Evolutionary conservation across 2,888 invertebrate species (phyloP), one percentile per base, ranked within the genome.

Genomic region (Criorhina ranunculi): DNA sequence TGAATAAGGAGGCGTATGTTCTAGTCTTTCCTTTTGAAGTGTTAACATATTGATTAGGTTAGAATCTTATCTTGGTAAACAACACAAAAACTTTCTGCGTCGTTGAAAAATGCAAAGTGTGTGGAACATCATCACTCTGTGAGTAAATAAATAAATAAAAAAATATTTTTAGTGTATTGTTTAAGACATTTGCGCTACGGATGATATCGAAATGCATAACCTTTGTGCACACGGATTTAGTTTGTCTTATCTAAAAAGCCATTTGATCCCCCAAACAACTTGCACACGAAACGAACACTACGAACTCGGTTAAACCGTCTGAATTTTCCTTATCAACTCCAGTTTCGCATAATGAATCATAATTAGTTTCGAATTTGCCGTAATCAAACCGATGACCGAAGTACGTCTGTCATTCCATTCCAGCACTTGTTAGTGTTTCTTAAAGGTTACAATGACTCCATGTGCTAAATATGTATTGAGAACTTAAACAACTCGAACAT

Each of bases 291-390:
- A 37, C 57, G 37, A 33, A 17, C 11, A 29, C 49, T n/a, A 1
- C 9, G 5, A 6, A 46, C 8, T 46, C 49, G 49, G 11, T 35
- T 33, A 55, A 35, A 17, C 17, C 0, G 15, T 15, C 15, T 8
- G 31, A 31, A n/a, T 33, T 51, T 51, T 53, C 8, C 12, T 7
- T 33, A 15, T 12, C n/a, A 37, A 24, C 40, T 59, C 8, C 8
- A 1, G 12, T 40, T 33, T 31, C 35, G 35, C 55, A 55, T 35
- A 17, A 42, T 59, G 59, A 59, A 29, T 59, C 59, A 59, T 42
- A 59, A 42, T 35, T 33, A 17, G 53, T 33, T 49, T 24, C 19
- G n/a, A 29, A 57, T 57, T 24, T 11, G 19, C 11, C 29, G 29
- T 12, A 0, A n/a, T 29, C 24, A 19, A 49, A 29, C 11, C 29